Conservation (phyloP, 2,797 vertebrate species). For the Characodon lateralis region DNA sequence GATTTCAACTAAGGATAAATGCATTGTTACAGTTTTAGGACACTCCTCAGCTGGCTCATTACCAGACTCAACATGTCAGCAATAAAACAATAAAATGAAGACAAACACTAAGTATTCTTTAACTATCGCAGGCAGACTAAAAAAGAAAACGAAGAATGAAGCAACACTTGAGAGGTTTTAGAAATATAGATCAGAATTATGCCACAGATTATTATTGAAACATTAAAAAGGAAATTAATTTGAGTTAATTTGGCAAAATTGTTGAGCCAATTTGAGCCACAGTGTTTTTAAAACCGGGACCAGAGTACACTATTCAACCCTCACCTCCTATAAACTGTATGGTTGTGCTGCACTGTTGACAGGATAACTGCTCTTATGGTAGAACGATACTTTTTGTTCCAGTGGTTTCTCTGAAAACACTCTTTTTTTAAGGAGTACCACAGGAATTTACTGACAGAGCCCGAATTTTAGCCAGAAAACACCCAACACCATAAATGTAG, state of each 20-base stretch:
- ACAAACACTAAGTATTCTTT: neutral
- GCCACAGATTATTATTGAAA: neutral
- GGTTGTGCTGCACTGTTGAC: neutral
- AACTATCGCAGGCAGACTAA: neutral
- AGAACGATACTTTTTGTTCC: neutral
- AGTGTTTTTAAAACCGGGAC: neutral
- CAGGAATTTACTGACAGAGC: neutral
- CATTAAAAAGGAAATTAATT: neutral
- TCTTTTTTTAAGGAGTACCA: neutral
- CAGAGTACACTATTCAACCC: neutral
- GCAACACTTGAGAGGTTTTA: neutral
- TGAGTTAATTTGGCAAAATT: too few relatives aligned
- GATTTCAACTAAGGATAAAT: constrained; percentile 54
- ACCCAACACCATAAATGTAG: neutral
- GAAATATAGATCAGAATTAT: neutral
- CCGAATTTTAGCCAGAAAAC: neutral
- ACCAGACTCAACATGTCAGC: neutral
- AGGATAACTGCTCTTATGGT: neutral
- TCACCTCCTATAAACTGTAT: neutral
- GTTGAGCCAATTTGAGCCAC: neutral
- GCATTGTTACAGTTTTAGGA: neutral
- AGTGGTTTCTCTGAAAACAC: neutral
- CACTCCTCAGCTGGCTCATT: constrained; percentile 9
- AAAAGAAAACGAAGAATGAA: neutral
- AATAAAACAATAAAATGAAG: too few relatives aligned